These are phyloP conservation scores for Phrynosoma platyrhinos DNA, from an alignment of 2,113 vertebrate species.

Conservation along the genomic window DNA sequence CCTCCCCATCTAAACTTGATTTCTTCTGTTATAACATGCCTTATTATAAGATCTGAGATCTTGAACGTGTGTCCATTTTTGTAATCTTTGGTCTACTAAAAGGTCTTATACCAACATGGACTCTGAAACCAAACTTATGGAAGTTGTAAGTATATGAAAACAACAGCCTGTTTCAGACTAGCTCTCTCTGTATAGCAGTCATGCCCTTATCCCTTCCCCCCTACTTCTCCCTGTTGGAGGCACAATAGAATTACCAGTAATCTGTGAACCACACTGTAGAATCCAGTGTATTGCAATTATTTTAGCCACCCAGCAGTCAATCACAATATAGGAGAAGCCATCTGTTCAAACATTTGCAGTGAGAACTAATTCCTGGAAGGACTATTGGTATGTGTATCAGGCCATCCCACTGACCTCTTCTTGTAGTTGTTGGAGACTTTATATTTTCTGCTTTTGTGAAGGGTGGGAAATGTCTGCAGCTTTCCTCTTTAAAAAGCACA, in stretches of 20 bases:
- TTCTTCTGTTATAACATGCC: too few species aligned
- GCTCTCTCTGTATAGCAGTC: neutral
- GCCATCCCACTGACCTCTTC: neutral
- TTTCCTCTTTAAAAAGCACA: neutral
- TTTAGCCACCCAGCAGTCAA: neutral
- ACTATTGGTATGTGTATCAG: neutral
- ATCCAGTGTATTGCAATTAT: neutral
- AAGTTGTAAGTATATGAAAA: neutral
- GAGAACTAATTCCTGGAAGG: constrained; percentile 1
- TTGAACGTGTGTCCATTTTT: neutral
- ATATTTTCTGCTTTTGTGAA: rapidly evolving
- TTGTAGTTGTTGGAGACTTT: neutral
- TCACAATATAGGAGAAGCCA: neutral
- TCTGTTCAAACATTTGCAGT: neutral
- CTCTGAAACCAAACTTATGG: neutral
- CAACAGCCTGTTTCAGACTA: neutral
- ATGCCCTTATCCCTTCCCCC: neutral
- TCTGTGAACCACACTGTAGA: neutral
- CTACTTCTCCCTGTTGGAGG: neutral
- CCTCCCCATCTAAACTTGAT: too few species aligned
- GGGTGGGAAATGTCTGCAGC: neutral
- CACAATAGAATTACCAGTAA: neutral
- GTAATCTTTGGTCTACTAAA: neutral
- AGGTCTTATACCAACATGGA: neutral
- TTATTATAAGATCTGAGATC: too few species aligned